Evolutionary conservation across 1,140 invertebrate genomes (phyloP), one percentile per base, ranked within the genome.

Genomic region (Apis laboriosa): DNA sequence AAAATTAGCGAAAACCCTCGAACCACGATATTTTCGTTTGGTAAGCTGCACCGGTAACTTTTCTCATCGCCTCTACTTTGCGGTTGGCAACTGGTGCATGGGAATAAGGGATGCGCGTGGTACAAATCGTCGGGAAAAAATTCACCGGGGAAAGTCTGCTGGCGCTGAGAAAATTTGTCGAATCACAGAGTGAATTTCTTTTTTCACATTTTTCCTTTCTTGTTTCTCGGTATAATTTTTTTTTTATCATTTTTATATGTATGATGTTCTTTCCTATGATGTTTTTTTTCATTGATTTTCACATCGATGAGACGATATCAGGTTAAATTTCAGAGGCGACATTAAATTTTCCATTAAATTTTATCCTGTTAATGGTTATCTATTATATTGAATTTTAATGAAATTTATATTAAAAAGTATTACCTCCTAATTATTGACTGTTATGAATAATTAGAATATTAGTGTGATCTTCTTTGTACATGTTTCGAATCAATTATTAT

Each of bases 1-100:
- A 64, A 43, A 87, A 83, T 86, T 86, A 87, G 71, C 70, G 75
- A 61, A 85, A 85, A 77, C 11, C n/a, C 56, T 34, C 34, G 70
- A 71, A 43, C 70, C 43, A 68, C 71, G 61, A 77, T 86, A 83
- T 87, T 83, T 82, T 80, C 15, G 15, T 34, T 51, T 12, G 17
- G 53, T 53, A 76, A 70, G 64, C 43, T 43, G 82, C 51, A 63
- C n/a, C 72, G 60, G 53, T 12, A 74, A 83, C 34, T 78, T 86
- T 77, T 86, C 66, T 77, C 67, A 61, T 68, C 43, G 61, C 63
- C 49, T 63, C 77, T 78, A 73, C 68, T 84, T 87, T 63, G 63
- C 43, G 63, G 77, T 67, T 58, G 24, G 61, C 58, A 63, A 19
- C 34, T 51, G 51, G 58, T n/a, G 64, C 73, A n/a, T 19, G 28